Percentiles rank a stretch among this genome's conserved stretches.
Evolutionary conservation across 2,888 invertebrate species (phyloP).

Genomic region (Epsilonema sp.): DNA sequence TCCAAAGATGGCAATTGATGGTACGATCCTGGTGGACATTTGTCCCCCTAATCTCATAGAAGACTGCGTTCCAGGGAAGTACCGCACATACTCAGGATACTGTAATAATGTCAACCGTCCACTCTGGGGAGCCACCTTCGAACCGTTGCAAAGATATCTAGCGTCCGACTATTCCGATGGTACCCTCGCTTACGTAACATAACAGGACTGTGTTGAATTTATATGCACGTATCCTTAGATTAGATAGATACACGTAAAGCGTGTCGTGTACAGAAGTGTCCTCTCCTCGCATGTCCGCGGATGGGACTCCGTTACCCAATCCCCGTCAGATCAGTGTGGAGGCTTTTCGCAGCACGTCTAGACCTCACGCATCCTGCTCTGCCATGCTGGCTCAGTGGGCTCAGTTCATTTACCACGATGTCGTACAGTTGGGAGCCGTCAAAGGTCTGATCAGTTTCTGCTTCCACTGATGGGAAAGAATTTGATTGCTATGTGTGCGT

Average conservation of each 20-base stretch:
- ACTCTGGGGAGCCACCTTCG: constrained; percentile 21
- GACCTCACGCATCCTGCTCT: constrained; percentile 41
- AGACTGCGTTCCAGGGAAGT: constrained; percentile 24
- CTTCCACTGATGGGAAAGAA: too few relatives aligned
- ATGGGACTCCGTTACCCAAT: constrained; percentile 11
- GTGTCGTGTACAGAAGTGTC: constrained; percentile 7
- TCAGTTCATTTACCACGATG: constrained; percentile 24
- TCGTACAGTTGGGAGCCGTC: constrained; percentile 43
- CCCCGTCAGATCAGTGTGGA: constrained; percentile 12
- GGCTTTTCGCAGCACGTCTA: constrained; percentile 10
- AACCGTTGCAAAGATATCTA: constrained; percentile 20
- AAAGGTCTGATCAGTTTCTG: too few relatives aligned
- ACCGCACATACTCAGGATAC: constrained; percentile 24
- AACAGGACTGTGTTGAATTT: too few relatives aligned
- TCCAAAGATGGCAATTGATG: constrained; percentile 13
- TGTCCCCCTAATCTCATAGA: constrained; percentile 23
- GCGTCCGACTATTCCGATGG: constrained; percentile 24
- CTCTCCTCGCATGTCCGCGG: not conserved
- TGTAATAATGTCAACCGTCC: constrained; percentile 28
- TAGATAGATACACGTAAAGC: not conserved
- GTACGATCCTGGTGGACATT: constrained; percentile 15
- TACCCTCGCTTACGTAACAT: too few relatives aligned
- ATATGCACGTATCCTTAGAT: not conserved
- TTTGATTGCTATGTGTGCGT: too few relatives aligned
- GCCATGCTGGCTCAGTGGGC: constrained; percentile 43